Base-by-base conservation (phyloP, 2,113 vertebrate species). In the Nothocercus nigrocapillus region DNA sequence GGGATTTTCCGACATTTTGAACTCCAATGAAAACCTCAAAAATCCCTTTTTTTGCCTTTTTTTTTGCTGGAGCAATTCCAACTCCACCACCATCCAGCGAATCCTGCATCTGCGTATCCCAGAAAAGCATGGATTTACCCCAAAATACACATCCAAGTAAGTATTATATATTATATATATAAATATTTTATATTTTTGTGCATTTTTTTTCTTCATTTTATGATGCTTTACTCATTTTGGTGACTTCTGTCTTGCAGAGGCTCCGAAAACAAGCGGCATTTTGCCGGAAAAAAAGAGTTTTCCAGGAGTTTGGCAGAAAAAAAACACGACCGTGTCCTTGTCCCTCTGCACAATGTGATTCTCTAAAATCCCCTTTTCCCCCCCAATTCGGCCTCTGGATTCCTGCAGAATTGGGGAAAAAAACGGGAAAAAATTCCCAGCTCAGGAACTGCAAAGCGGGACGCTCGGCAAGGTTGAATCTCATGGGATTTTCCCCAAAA, bases 181-280 rank as follows among this genome's bases (percentile, higher is more conserved):
- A 19, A 47, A 47, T 47, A 47, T 6, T 47, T 47, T 47, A 47
- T 47, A 24, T 38, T 53, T 10, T 28, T 7, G 6, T 3, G 0
- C 1, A 10, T 28, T 49, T 44, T 54, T 10, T 5, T 18, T 49
- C 74, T 38, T 16, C 9, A 4, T 67, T 40, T 32, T 14, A 5
- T 11, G 3, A 0, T 2, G 24, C 12, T 25, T 3, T 38, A 6
- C 25, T 1, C 0, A 3, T 38, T 56, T n/a, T 24, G 40, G 32
- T 42, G 1, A 38, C 3, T 22, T 38, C 16, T 1, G 2, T 61
- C 47, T 24, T 1, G 15, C 82, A 94, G 58, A 7, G 20, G 77
- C 56, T 86, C 51, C 1, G 0, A 42, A 82, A 22, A 7, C 0
- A 0, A 64, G 38, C 8, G 1, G 0, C 19, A 3, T 3, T 7